phyloP scores from a whole-genome alignment of 2,113 vertebrate genomes.

The Myodes glareolus region DNA sequence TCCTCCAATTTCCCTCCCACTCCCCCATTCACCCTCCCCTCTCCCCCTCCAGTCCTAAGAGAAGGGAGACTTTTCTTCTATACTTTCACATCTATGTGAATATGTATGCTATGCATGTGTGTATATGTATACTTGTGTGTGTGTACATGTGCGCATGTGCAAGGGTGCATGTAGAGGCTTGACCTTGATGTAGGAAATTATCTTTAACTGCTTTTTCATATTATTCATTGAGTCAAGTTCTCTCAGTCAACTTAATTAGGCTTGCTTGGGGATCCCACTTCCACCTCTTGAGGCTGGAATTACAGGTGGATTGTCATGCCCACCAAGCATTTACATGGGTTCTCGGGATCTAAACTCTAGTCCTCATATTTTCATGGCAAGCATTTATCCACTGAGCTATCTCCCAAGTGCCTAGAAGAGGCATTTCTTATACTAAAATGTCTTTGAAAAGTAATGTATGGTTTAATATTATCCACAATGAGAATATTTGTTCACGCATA shows the following conservation, averaged over 20 bases:
- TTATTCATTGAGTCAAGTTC: background rate
- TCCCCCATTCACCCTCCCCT: no score
- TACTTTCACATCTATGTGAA: background rate
- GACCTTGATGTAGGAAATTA: no score
- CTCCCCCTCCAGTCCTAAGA: no score
- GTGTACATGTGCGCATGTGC: background rate
- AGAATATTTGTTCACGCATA: background rate
- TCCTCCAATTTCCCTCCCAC: no score
- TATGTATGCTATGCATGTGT: background rate
- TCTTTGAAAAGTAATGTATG: conserved; percentile 20
- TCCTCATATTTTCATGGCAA: background rate
- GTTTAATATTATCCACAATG: background rate
- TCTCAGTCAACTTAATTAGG: background rate
- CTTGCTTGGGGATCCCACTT: background rate
- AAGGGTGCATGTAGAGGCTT: background rate
- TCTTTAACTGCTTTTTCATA: background rate
- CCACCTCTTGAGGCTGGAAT: background rate
- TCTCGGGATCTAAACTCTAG: background rate
- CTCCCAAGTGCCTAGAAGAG: background rate
- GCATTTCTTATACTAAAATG: background rate
- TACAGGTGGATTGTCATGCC: background rate
- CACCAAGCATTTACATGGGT: background rate
- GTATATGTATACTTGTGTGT: background rate
- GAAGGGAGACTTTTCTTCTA: background rate
- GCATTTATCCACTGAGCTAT: background rate